Percentiles rank a stretch among this genome's conserved stretches.
These are phyloP conservation scores for Ophion slaviceki DNA, from an alignment of 2,888 invertebrate species.

Conservation along the genomic window DNA sequence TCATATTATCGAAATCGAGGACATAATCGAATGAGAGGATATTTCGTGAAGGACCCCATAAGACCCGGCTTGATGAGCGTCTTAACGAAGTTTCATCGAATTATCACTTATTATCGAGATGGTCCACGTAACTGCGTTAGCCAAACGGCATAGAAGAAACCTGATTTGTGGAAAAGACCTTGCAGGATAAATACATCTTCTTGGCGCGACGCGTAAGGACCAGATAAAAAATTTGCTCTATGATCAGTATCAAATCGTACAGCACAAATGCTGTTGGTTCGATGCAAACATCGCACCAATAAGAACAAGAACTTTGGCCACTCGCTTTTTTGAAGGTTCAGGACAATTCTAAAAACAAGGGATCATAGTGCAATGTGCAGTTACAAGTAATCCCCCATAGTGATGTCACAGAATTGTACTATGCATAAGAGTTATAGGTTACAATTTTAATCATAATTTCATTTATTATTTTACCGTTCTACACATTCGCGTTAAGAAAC, in stretches of 20 bases:
- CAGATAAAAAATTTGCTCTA: neutral
- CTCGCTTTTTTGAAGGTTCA: no score
- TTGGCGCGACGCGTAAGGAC: slow-evolving; percentile 17
- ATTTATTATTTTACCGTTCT: no score
- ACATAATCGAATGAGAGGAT: slow-evolving; percentile 82
- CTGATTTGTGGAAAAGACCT: slow-evolving; percentile 77
- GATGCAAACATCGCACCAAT: no score
- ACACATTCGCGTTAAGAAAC: no score
- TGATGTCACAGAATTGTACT: no score
- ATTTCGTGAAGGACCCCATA: slow-evolving; percentile 75
- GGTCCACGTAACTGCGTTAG: slow-evolving; percentile 81
- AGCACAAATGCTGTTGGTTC: no score
- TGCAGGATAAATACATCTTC: slow-evolving; percentile 79
- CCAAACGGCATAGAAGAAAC: slow-evolving; percentile 71
- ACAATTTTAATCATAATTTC: no score
- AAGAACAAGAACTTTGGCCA: no score
- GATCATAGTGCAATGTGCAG: no score
- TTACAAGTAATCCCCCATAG: no score
- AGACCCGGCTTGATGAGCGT: slow-evolving; percentile 79
- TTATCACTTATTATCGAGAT: slow-evolving; percentile 83
- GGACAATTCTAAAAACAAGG: no score
- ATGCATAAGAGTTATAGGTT: no score
- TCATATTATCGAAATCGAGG: slow-evolving; percentile 81
- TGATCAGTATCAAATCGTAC: neutral
- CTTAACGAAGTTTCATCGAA: slow-evolving; percentile 83